Percentiles rank a stretch among this genome's conserved stretches.
These are phyloP conservation scores for Elysia chlorotica DNA, from an alignment of 1,140 invertebrate species.

Conservation along the genomic window DNA sequence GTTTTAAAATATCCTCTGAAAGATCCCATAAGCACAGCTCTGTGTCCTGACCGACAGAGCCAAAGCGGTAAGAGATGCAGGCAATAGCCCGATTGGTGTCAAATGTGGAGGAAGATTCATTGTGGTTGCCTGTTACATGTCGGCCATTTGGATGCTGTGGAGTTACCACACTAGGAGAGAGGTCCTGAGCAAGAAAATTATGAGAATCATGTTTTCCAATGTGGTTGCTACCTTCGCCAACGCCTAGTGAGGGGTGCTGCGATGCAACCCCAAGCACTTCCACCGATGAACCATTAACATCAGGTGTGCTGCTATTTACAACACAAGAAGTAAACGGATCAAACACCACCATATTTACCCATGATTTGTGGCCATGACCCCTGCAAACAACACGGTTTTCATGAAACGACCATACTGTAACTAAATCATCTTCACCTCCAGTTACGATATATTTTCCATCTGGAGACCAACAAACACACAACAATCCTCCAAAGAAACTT, in stretches of 20 bases:
- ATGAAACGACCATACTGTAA: constrained; percentile 95
- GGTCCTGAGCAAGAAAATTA: no score
- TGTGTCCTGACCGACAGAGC: constrained; percentile 98
- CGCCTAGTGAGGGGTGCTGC: no score
- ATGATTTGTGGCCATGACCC: constrained; percentile 90
- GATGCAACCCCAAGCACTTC: no score
- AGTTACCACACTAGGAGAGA: no score
- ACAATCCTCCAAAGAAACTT: constrained; percentile 92
- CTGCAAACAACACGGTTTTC: constrained; percentile 93
- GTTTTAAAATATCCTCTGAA: constrained; percentile 87
- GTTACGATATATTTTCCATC: constrained; percentile 94
- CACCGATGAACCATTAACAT: no score
- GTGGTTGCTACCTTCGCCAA: constrained; percentile 48
- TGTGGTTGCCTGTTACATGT: constrained; percentile 26
- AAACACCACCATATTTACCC: constrained; percentile 94
- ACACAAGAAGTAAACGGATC: constrained; percentile 91
- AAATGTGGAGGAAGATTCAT: constrained; percentile 19
- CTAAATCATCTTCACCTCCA: constrained; percentile 97
- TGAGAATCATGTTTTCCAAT: no score
- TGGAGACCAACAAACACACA: constrained; percentile 97
- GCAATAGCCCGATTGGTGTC: constrained; percentile 16
- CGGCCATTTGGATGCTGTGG: constrained; percentile 29
- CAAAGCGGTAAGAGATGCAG: constrained; percentile 75
- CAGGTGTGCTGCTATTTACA: no score
- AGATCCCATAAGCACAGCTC: constrained; percentile 98